Conservation (phyloP, 2,888 invertebrate species). For the Listrodromus nycthemerus region DNA sequence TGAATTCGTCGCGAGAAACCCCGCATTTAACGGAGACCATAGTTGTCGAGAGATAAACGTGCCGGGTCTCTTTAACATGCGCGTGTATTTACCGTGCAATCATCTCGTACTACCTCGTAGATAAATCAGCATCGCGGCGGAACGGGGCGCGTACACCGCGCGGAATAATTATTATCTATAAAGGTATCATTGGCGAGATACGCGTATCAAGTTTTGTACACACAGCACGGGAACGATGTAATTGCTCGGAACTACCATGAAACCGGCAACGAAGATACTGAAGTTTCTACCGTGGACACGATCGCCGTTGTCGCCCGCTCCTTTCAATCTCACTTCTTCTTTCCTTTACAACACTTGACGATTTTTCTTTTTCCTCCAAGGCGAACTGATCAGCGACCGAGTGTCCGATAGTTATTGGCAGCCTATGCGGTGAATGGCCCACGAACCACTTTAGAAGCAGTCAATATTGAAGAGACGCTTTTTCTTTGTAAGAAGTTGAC, state of each 20-base stretch:
- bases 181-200: conserved; percentile 64
- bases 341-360: conserved; percentile 5
- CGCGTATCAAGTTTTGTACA: conserved; percentile 56
- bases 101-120: conserved; percentile 41
- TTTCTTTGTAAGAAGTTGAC: background rate
- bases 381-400: conserved; percentile 5
- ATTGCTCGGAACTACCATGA: conserved; percentile 52
- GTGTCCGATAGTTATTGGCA: background rate
- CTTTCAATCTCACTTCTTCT: conserved; percentile 38
- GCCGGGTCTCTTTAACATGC: conserved; percentile 28
- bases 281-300: background rate
- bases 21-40: conserved; percentile 22
- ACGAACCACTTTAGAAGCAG: background rate
- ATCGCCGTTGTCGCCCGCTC: conserved; percentile 22
- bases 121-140: conserved; percentile 50
- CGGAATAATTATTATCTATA: conserved; percentile 63
- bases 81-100: conserved; percentile 51
- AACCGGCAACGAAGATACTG: background rate
- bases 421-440: background rate
- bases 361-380: background rate
- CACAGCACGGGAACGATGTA: conserved; percentile 56
- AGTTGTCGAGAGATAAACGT: conserved; percentile 37
- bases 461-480: background rate
- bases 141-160: conserved; percentile 6
- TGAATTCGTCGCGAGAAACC: conserved; percentile 57